phyloP scores from a whole-genome alignment of 2,797 vertebrate genomes.

The Sebastes kiyomatsui region DNA sequence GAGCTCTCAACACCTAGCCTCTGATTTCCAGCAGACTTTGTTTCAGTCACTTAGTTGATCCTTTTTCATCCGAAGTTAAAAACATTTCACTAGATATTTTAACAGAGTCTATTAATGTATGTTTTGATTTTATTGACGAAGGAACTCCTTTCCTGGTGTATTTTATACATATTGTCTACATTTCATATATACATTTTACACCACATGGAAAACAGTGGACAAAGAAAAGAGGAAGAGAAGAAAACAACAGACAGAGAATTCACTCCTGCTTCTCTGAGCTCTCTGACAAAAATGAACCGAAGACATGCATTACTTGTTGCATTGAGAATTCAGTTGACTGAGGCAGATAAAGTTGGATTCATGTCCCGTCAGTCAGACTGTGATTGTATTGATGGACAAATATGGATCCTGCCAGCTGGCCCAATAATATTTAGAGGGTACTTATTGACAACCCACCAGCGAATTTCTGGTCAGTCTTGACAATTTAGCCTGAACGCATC shows the following conservation, averaged over 20 bases:
- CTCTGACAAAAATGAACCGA: background rate
- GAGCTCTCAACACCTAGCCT: slow-evolving; percentile 31
- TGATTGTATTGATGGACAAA: background rate
- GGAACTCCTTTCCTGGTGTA: background rate
- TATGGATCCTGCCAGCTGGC: background rate
- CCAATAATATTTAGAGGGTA: background rate
- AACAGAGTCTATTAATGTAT: background rate
- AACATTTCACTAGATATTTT: background rate
- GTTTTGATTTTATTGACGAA: background rate
- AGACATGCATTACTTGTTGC: background rate
- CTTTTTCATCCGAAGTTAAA: background rate
- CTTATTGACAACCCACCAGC: background rate
- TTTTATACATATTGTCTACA: background rate
- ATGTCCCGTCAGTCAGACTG: background rate
- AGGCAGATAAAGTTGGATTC: background rate
- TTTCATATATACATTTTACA: background rate
- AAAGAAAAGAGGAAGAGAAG: background rate
- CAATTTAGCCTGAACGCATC: too few relatives aligned
- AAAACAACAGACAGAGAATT: too few relatives aligned
- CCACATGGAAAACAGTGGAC: background rate
- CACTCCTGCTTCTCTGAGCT: background rate
- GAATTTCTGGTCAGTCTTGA: background rate
- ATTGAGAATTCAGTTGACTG: background rate
- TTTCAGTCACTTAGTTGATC: background rate
- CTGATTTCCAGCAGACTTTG: slow-evolving; percentile 33